Evolutionary conservation across 2,888 invertebrate genomes (phyloP), one percentile per base, ranked within the genome.

Genomic region (Xestoiulus laeticollis): DNA sequence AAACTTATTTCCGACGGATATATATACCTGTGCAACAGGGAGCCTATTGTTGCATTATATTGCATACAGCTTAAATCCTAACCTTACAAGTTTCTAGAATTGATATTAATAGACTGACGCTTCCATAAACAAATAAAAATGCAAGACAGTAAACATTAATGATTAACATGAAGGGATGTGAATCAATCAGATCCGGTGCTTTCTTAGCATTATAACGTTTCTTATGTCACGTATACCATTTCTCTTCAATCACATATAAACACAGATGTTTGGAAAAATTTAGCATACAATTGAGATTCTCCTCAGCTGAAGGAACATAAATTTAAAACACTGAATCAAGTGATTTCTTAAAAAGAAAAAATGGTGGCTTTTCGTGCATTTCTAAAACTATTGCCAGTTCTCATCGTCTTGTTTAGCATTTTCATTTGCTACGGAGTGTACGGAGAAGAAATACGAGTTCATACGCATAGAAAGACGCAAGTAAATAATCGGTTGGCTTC

Each of bases 131-230:
- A 59, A 59, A 5, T 22, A 22, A 1, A 6, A 30, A 10, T 30
- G 0, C 1, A 68, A 22, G 19, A 26, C 1, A 1, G 8, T 16
- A 68, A 14, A 10, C 26, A 78, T 30, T 2, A 78, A 78, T 10
- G 30, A 78, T 78, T 78, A 78, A 30, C 78, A 30, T 78, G 78
- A 78, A 78, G 30, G 78, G 78, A 78, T 14, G 30, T 78, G 78
- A 78, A 78, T 26, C 78, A 78, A 78, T 30, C 26, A 26, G 1
- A 22, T 78, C 78, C 78, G 78, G 78, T 26, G 30, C 14, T 12
- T 78, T 78, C 78, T 22, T 30, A 30, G 78, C 14, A 78, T 30
- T 8, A 8, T 26, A 30, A 78, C 30, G 2, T 12, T 30, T 78
- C 30, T 1, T 26, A 78, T 78, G 78, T 78, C 78, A 78, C 78